Evolutionary conservation across 2,113 vertebrate species (phyloP).

Genomic region (Scolopax mira): DNA sequence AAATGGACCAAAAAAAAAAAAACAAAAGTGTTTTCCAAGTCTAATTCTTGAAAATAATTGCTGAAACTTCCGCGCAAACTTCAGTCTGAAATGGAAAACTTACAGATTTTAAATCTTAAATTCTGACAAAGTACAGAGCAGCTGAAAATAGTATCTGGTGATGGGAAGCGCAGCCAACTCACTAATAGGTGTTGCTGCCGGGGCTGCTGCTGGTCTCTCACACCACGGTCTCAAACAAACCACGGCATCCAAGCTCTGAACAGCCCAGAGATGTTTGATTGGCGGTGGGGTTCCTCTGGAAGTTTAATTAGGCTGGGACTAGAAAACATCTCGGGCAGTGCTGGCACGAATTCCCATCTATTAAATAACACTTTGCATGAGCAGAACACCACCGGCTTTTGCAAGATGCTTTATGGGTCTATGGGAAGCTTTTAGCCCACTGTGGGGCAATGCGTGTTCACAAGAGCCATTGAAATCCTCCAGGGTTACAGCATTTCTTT

Average conservation of each 20-base stretch:
- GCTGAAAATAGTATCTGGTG: background rate
- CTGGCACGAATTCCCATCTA: background rate
- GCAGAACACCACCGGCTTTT: background rate
- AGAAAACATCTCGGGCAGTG: background rate
- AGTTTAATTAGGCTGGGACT: background rate
- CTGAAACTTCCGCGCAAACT: background rate
- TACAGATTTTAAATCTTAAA: background rate
- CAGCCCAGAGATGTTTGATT: background rate
- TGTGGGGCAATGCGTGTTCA: fast-evolving
- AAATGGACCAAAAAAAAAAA: background rate
- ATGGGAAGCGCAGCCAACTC: background rate
- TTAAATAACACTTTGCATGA: background rate
- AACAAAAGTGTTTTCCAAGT: background rate
- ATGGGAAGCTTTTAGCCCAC: background rate
- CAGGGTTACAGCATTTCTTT: background rate
- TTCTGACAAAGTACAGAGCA: background rate
- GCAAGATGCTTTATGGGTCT: background rate
- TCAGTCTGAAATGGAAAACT: background rate
- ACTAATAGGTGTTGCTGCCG: background rate
- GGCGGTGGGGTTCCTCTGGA: background rate
- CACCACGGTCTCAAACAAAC: fast-evolving
- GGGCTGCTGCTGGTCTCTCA: background rate
- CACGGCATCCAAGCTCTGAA: background rate
- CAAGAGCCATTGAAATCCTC: background rate
- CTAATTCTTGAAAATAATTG: background rate